phyloP scores from a whole-genome alignment of 1,140 invertebrate species.

The Microplitis mediator region DNA sequence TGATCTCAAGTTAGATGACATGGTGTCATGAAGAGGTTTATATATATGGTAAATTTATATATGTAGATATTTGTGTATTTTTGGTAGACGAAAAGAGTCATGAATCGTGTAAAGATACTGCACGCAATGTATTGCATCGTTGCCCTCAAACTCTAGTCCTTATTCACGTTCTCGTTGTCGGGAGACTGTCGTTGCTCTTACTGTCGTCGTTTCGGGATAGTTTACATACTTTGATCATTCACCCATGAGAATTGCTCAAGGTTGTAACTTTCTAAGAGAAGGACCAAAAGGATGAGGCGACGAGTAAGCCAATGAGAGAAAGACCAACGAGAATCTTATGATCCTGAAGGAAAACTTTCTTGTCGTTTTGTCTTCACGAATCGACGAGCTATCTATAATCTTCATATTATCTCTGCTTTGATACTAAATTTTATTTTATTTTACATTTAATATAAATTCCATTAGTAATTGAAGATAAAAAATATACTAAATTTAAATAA shows the following conservation, averaged over 20 bases:
- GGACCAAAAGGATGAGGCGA: not conserved
- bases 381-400: not conserved
- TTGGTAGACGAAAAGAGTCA: not conserved
- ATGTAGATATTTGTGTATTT: not conserved
- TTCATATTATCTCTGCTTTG: not conserved
- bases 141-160: not conserved
- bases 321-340: not conserved
- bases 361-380: not conserved
- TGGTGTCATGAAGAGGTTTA: not conserved
- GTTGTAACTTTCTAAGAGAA: constrained; percentile 27
- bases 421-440: not conserved
- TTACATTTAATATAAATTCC: not conserved
- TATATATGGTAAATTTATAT: not conserved
- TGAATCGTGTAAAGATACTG: not conserved
- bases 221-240: constrained; percentile 37
- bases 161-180: not conserved
- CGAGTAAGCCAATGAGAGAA: constrained; percentile 5
- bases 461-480: not conserved
- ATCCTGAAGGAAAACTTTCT: not conserved
- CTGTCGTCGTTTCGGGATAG: constrained; percentile 17
- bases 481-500: not conserved
- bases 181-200: not conserved
- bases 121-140: not conserved
- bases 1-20: not conserved
- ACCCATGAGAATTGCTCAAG: constrained; percentile 31